These are phyloP conservation scores for Parambassis ranga DNA, from an alignment of 2,797 vertebrate species.

Conservation along the genomic window DNA sequence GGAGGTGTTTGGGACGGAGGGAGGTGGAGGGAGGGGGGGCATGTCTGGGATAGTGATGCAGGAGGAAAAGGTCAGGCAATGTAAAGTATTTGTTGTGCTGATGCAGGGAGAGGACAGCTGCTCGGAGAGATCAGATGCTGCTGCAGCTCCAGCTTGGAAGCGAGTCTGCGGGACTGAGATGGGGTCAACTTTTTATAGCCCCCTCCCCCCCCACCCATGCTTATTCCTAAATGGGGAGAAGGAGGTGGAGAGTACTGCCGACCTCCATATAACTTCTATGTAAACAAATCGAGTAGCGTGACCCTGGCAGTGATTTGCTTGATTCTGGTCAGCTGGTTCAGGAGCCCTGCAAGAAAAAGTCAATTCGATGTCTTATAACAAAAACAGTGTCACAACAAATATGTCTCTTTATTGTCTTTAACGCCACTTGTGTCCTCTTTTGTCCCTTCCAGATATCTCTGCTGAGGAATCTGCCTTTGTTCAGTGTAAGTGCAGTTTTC, in stretches of 20 bases:
- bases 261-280: slow-evolving; percentile 53
- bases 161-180: slow-evolving; percentile 65
- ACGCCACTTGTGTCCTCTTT: slow-evolving; percentile 33
- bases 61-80: slow-evolving; percentile 85
- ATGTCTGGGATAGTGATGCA: slow-evolving; percentile 75
- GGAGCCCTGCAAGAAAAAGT: neutral
- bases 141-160: slow-evolving; percentile 68
- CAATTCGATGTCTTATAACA: neutral
- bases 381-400: neutral
- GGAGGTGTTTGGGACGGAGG: slow-evolving; percentile 31
- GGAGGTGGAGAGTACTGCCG: slow-evolving; percentile 50
- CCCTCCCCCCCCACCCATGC: slow-evolving; percentile 63
- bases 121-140: slow-evolving; percentile 79
- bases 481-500: slow-evolving; percentile 46
- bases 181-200: slow-evolving; percentile 85
- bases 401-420: no score
- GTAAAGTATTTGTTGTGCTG: slow-evolving; percentile 87
- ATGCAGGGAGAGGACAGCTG: slow-evolving; percentile 85
- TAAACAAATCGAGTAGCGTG: slow-evolving; percentile 63
- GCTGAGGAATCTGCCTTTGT: slow-evolving; percentile 41
- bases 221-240: slow-evolving; percentile 64
- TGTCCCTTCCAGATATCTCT: slow-evolving; percentile 48
- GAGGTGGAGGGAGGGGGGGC: slow-evolving; percentile 36
- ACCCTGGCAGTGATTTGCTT: slow-evolving; percentile 4
- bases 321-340: slow-evolving; percentile 18